phyloP scores from a whole-genome alignment of 2,888 invertebrate species.

The Tigriopus californicus region DNA sequence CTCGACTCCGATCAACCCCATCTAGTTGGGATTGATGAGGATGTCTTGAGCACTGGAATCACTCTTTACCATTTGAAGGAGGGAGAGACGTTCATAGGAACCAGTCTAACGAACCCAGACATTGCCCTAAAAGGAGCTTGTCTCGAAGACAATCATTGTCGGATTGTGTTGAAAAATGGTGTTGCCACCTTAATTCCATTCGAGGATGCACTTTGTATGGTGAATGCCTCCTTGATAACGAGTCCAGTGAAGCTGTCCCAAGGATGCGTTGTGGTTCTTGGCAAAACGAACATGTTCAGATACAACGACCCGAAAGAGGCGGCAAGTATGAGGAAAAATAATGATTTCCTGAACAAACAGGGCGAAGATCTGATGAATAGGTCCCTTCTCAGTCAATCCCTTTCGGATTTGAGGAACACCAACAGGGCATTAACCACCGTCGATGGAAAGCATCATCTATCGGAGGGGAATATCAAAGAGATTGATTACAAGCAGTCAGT shows the following conservation, averaged over 20 bases:
- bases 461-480: too few relatives aligned
- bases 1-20: conserved; percentile 79
- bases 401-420: conserved; percentile 5
- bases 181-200: conserved; percentile 53
- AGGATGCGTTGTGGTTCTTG: conserved; percentile 55
- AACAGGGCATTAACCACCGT: background rate
- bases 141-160: conserved; percentile 38
- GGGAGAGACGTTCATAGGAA: conserved; percentile 9
- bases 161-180: conserved; percentile 47
- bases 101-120: background rate
- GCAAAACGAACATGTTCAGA: conserved; percentile 60
- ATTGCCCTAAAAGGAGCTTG: background rate
- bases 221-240: conserved; percentile 58
- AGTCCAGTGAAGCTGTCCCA: conserved; percentile 58
- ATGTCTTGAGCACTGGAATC: conserved; percentile 70
- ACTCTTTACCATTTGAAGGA: conserved; percentile 73
- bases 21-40: conserved; percentile 75
- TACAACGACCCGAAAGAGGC: conserved; percentile 79
- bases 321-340: conserved; percentile 45
- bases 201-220: conserved; percentile 55
- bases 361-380: conserved; percentile 4
- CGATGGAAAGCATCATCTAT: too few relatives aligned
- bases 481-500: too few relatives aligned
- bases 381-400: background rate
- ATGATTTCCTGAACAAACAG: background rate